Evolutionary conservation across 23 tunicate species (phyloP), one percentile per base, ranked within the genome.

Genomic region (Trididemnum nubilum): DNA sequence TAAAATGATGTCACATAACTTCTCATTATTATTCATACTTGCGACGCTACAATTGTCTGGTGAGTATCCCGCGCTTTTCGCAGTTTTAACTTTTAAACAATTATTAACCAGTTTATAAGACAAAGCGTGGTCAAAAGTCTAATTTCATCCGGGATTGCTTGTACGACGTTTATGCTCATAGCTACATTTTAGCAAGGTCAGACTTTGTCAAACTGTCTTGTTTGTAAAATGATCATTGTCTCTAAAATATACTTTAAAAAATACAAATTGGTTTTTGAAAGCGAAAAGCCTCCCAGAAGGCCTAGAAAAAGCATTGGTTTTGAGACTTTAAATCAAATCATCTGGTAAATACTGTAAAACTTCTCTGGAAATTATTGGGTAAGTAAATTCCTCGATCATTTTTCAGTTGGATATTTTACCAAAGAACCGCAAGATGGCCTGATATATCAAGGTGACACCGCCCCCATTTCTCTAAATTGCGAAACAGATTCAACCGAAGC

Each of bases 331-430:
- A n/a, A n/a, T n/a, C n/a, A n/a, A n/a, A n/a, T n/a, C n/a, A n/a
- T n/a, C n/a, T n/a, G n/a, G n/a, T n/a, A n/a, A n/a, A n/a, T n/a
- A n/a, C n/a, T n/a, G n/a, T n/a, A n/a, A n/a, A n/a, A n/a, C n/a
- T n/a, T n/a, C n/a, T n/a, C n/a, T n/a, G n/a, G n/a, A n/a, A n/a
- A n/a, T n/a, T n/a, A n/a, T n/a, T n/a, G n/a, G n/a, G n/a, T n/a
- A n/a, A n/a, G n/a, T n/a, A n/a, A n/a, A n/a, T n/a, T n/a, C n/a
- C n/a, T n/a, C n/a, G n/a, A n/a, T n/a, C n/a, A n/a, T n/a, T 0
- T 80, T 82, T 5, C 85, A 86, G 90, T 64, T 26, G 85, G 71
- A 5, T 35, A 71, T 36, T 86, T 86, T 61, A 35, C 64, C 28
- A 24, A 18, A 0, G 80, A 79, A 63, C 90, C 90, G 1, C 26